phyloP scores from a whole-genome alignment of 1,140 invertebrate species.

The Drosophila erecta region DNA sequence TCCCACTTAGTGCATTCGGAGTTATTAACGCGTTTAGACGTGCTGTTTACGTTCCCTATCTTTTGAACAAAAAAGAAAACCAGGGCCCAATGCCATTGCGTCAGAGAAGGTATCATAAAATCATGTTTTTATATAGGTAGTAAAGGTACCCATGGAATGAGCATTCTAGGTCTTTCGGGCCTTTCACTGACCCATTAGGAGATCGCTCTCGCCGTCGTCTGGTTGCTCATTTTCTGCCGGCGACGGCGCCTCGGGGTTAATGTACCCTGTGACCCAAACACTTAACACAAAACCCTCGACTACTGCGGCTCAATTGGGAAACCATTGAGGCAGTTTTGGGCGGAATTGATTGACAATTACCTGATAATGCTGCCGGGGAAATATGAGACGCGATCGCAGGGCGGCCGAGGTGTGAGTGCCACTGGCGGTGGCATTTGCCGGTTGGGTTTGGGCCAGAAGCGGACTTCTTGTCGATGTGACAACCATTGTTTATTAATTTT shows the following conservation, averaged over 20 bases:
- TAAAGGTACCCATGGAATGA: background rate
- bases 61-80: constrained; percentile 16
- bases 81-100: constrained; percentile 32
- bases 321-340: background rate
- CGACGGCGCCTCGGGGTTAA: constrained; percentile 69
- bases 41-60: constrained; percentile 1
- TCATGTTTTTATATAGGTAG: constrained; percentile 29
- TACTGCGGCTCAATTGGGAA: constrained; percentile 5
- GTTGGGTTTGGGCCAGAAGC: constrained; percentile 61
- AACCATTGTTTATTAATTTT: constrained; percentile 51
- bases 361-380: constrained; percentile 79
- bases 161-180: constrained; percentile 14
- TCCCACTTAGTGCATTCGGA: constrained; percentile 8
- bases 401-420: constrained; percentile 54
- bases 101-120: constrained; percentile 35
- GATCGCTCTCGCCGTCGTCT: constrained; percentile 16
- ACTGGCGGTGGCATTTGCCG: constrained; percentile 54
- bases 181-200: constrained; percentile 46
- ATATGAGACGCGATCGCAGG: constrained; percentile 73
- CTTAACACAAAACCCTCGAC: constrained; percentile 24
- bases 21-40: constrained; percentile 27
- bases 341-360: constrained; percentile 51
- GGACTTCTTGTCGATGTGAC: constrained; percentile 74
- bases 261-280: constrained; percentile 47
- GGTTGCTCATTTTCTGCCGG: constrained; percentile 37